A percentile compares a stretch with the other conserved stretches of the same genome.
These are phyloP conservation scores for Syngnathus rostellatus DNA, from an alignment of 2,797 vertebrate genomes.

Conservation along the genomic window DNA sequence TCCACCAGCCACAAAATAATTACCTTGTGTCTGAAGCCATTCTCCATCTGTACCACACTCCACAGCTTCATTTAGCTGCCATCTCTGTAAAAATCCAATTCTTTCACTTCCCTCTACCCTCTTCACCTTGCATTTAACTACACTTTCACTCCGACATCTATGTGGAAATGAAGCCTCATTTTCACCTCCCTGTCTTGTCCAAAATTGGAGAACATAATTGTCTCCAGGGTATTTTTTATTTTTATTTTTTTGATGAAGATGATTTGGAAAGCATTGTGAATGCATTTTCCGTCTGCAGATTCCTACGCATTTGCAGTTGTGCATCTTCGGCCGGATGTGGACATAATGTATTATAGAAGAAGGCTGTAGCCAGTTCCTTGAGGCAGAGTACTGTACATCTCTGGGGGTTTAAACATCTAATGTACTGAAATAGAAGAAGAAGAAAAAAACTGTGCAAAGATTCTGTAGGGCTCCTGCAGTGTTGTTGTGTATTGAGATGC, in stretches of 20 bases:
- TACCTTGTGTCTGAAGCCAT: slow-evolving; percentile 65
- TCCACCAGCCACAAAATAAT: slow-evolving; percentile 68
- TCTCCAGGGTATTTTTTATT: slow-evolving; percentile 14
- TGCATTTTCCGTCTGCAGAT: slow-evolving; percentile 40
- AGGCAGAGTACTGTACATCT: background rate
- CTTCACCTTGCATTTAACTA: slow-evolving; percentile 21
- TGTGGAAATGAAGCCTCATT: slow-evolving; percentile 23
- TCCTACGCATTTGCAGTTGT: slow-evolving; percentile 21
- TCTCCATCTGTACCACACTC: slow-evolving; percentile 56
- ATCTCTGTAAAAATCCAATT: slow-evolving; percentile 48
- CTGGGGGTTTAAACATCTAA: background rate
- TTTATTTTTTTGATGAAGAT: slow-evolving; percentile 41
- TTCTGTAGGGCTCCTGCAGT: background rate
- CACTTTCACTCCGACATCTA: slow-evolving; percentile 21
- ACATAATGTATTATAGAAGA: slow-evolving; percentile 27
- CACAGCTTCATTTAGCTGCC: slow-evolving; percentile 64
- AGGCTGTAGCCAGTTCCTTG: slow-evolving; percentile 1
- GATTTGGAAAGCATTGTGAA: slow-evolving; percentile 57
- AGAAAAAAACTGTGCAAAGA: background rate
- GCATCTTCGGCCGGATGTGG: slow-evolving; percentile 18
- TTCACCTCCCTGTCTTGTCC: slow-evolving; percentile 19
- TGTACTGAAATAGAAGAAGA: background rate
- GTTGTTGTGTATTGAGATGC: background rate
- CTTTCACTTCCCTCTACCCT: slow-evolving; percentile 20
- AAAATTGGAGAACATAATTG: slow-evolving; percentile 51